phyloP scores from a whole-genome alignment of 1,140 invertebrate genomes.

The Lepidurus couesii region DNA sequence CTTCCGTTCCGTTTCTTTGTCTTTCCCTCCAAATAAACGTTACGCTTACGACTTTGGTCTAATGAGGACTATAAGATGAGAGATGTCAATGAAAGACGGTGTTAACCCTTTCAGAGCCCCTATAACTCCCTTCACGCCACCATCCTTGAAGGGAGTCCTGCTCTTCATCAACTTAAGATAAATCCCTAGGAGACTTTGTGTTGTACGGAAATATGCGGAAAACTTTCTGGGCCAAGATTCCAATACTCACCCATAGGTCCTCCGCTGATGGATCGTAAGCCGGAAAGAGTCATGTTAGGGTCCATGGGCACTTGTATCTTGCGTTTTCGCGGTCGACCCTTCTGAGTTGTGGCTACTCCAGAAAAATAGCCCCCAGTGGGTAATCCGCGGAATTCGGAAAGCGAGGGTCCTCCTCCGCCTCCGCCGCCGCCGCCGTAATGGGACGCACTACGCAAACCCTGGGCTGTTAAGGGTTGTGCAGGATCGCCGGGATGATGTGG shows the following conservation, averaged over 20 bases:
- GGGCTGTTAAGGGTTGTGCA: conserved; percentile 22
- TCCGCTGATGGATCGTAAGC: conserved; percentile 62
- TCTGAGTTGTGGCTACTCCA: conserved; percentile 66
- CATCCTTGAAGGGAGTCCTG: no score
- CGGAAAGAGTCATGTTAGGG: conserved; percentile 56
- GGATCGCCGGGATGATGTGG: conserved; percentile 20
- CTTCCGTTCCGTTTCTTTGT: no score
- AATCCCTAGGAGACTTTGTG: no score
- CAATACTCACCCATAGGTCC: conserved; percentile 55
- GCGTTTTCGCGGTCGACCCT: conserved; percentile 76
- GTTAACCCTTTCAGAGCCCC: not conserved
- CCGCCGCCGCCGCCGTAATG: conserved; percentile 46
- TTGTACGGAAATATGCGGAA: not conserved
- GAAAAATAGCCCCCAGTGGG: conserved; percentile 50
- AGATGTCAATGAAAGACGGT: not conserved
- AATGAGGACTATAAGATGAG: conserved; percentile 11
- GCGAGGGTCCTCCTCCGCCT: conserved; percentile 43
- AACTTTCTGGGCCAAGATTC: not conserved
- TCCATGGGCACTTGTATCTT: conserved; percentile 54
- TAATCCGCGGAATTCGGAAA: conserved; percentile 38
- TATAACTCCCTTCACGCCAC: not conserved
- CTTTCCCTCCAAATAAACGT: not conserved
- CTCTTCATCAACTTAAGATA: no score
- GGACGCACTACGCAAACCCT: conserved; percentile 16
- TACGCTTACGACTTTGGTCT: not conserved